A percentile compares a stretch with the other conserved stretches of the same genome.
These are phyloP conservation scores for Aphaenogaster rudis DNA, from an alignment of 1,140 invertebrate species.

Conservation along the genomic window DNA sequence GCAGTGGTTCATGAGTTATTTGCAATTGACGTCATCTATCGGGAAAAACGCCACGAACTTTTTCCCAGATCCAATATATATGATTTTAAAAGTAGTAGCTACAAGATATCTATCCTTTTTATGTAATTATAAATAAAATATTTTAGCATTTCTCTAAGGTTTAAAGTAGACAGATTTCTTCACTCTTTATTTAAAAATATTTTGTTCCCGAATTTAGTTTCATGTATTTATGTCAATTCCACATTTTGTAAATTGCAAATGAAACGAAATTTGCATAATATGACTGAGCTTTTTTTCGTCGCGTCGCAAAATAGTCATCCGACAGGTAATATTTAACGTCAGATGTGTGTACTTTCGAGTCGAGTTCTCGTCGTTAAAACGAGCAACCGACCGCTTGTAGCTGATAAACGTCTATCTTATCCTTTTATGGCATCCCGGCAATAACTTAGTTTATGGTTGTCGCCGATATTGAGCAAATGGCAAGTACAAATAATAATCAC, in stretches of 20 bases:
- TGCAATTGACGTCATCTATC: no score
- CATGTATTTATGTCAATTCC: neutral
- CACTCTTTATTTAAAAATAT: neutral
- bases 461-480: constrained; percentile 77
- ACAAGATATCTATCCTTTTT: neutral
- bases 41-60: no score
- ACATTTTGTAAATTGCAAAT: constrained; percentile 27
- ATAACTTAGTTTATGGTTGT: constrained; percentile 82
- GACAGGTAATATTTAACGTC: constrained; percentile 64
- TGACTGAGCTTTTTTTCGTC: constrained; percentile 1
- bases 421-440: constrained; percentile 81
- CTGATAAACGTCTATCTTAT: constrained; percentile 84
- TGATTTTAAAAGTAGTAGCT: neutral
- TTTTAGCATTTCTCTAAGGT: neutral
- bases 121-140: neutral
- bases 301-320: constrained; percentile 10
- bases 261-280: neutral
- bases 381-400: constrained; percentile 73
- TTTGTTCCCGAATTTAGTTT: neutral
- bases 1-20: no score
- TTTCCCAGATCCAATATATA: no score
- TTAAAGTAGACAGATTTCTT: neutral
- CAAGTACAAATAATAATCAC: constrained; percentile 79
- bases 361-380: constrained; percentile 73
- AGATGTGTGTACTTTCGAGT: constrained; percentile 46